Base-by-base conservation (phyloP, 2,113 vertebrate genomes). In the Sprattus sprattus region DNA sequence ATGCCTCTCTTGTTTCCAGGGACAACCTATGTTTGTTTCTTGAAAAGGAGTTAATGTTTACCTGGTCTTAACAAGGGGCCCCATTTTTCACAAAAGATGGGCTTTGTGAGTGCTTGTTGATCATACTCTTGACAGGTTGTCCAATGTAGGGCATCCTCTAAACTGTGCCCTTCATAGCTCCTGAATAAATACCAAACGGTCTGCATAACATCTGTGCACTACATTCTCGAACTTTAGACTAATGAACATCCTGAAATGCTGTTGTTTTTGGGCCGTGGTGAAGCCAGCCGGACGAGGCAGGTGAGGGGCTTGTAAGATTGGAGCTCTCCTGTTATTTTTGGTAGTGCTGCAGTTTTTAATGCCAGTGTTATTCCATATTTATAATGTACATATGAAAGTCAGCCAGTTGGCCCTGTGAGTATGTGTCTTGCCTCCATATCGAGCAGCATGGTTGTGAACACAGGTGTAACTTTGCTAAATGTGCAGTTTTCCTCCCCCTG, bases 101-200 rank as follows among this genome's bases (percentile, higher is more conserved):
- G 8, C 25, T 25, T 71, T 25, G 64, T 28, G 64, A 71, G 64
- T 28, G 25, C n/a, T 32, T 71, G 64, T 75, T 75, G 25, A 75
- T 75, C 71, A 78, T 39, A 78, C 11, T 39, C 25, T 78, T 78
- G 71, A 32, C 64, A 67, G 60, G 15, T 54, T 54, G 16, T 54
- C 16, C 52, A 7, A 9, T 78, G 10, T 18, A 78, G 71, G 15
- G 16, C 71, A 78, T 78, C 71, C 25, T 78, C 71, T 22, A 60
- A 20, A 60, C 54, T 60, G 18, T 20, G 83, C 85, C 87, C 89
- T 75, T 83, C 7, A 4, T 49, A 80, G 88, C 85, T 87, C 60
- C 87, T 86, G 84, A 91, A 86, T 44, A 89, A 90, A 91, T 89
- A 90, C 88, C 28, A 83, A 87, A 85, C 20, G 82, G 85, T 86